phyloP scores from a whole-genome alignment of 2,113 vertebrate genomes.

The Sylvilagus bachmani region DNA sequence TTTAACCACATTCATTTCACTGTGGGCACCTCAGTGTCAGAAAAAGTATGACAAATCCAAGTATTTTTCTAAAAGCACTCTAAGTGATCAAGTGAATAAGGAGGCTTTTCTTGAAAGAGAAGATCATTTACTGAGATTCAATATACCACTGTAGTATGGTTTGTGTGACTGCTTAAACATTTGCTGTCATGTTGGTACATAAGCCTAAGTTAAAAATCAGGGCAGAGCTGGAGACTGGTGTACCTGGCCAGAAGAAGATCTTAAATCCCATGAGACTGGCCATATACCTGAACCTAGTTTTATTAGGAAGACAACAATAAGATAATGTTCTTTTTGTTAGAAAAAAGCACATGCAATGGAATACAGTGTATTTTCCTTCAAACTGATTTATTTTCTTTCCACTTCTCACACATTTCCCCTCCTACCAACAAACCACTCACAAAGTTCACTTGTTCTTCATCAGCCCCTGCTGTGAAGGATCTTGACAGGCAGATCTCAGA shows the following conservation, averaged over 20 bases:
- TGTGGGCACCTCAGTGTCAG: constrained; percentile 56
- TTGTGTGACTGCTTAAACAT: constrained; percentile 8
- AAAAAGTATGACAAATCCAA: constrained; percentile 77
- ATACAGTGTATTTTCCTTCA: constrained; percentile 19
- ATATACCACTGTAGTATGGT: constrained; percentile 1
- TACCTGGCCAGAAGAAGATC: constrained; percentile 35
- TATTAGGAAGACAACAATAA: neutral
- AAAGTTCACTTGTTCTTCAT: neutral
- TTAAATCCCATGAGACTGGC: neutral
- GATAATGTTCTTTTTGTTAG: constrained; percentile 38
- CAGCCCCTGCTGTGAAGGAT: neutral
- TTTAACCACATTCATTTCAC: constrained; percentile 78
- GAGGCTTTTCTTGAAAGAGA: constrained; percentile 72
- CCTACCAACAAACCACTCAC: neutral
- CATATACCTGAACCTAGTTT: neutral
- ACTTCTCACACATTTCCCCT: neutral
- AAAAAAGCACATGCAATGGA: constrained; percentile 34
- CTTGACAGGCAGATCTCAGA: neutral
- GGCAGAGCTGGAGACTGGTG: constrained; percentile 10
- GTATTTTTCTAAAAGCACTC: constrained; percentile 65
- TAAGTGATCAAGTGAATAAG: constrained; percentile 75
- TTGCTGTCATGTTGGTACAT: constrained; percentile 7
- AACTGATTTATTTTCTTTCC: neutral
- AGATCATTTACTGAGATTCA: constrained; percentile 67
- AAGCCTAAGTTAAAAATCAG: constrained; percentile 53